Evolutionary conservation across 2,888 invertebrate species (phyloP).

Genomic region (Acronicta psi): DNA sequence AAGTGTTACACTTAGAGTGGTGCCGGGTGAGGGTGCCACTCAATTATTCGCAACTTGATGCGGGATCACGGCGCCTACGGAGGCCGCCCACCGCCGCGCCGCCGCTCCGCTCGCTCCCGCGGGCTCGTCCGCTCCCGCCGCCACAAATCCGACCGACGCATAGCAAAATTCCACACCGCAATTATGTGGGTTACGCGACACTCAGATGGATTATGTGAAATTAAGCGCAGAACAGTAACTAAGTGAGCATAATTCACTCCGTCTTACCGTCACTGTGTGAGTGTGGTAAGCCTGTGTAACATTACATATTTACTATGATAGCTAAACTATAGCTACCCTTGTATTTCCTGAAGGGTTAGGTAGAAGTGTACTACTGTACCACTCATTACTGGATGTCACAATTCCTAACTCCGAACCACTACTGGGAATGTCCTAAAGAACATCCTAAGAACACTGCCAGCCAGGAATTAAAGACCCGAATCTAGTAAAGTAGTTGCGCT

Average conservation of each 20-base stretch:
- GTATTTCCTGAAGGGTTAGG: no score
- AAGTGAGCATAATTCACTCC: slow-evolving; percentile 79
- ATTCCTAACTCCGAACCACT: no score
- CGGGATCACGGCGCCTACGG: slow-evolving; percentile 75
- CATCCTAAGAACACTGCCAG: no score
- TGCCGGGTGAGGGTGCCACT: slow-evolving; percentile 75
- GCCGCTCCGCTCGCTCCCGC: slow-evolving; percentile 19
- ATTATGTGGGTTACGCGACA: slow-evolving; percentile 81
- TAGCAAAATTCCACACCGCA: slow-evolving; percentile 80
- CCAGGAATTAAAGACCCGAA: no score
- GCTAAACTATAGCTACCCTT: slow-evolving; percentile 5
- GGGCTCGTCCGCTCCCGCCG: slow-evolving; percentile 29
- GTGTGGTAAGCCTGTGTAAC: slow-evolving; percentile 34
- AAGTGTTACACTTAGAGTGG: slow-evolving; percentile 79
- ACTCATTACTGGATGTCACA: no score
- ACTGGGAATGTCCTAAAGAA: no score
- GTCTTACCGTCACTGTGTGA: slow-evolving; percentile 59
- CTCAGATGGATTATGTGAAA: slow-evolving; percentile 85
- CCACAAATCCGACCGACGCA: slow-evolving; percentile 75
- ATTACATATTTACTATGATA: slow-evolving; percentile 35
- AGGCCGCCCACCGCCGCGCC: neutral
- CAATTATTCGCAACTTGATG: slow-evolving; percentile 86
- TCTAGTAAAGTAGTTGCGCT: no score
- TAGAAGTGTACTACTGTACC: no score
- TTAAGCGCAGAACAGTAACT: slow-evolving; percentile 79